Evolutionary conservation across 2,888 invertebrate species (phyloP).

Genomic region (Agriotes lineatus): DNA sequence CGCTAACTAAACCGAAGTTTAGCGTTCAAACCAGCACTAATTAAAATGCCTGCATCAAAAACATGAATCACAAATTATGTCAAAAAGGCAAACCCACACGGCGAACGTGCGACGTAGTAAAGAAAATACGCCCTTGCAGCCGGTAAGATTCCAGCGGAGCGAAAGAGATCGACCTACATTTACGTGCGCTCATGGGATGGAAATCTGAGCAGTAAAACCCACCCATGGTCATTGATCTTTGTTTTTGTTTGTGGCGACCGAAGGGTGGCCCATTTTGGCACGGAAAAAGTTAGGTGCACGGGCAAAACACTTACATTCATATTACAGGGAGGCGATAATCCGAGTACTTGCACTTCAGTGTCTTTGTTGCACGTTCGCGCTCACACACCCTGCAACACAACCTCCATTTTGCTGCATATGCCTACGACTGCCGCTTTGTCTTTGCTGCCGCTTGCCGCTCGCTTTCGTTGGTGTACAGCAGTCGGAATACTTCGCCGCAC

Average conservation of each 20-base stretch:
- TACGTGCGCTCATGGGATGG: constrained; percentile 26
- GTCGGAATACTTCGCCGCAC: constrained; percentile 7
- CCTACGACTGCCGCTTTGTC: constrained; percentile 18
- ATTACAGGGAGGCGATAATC: constrained; percentile 42
- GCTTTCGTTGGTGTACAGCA: background rate
- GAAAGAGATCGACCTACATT: constrained; percentile 26
- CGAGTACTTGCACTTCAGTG: constrained; percentile 31
- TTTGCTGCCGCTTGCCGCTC: constrained; percentile 23
- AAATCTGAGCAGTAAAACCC: constrained; percentile 57
- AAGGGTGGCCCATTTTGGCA: background rate
- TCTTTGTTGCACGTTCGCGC: constrained; percentile 49
- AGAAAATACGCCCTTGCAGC: constrained; percentile 31
- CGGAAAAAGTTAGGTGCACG: background rate
- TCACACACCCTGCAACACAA: constrained; percentile 55
- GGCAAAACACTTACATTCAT: constrained; percentile 55
- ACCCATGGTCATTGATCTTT: constrained; percentile 67
- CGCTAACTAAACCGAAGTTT: background rate
- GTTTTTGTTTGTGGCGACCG: constrained; percentile 8
- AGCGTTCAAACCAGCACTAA: constrained; percentile 25
- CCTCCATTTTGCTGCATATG: constrained; percentile 47
- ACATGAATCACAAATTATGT: constrained; percentile 48
- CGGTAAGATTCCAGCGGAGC: constrained; percentile 8
- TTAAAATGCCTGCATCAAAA: constrained; percentile 39
- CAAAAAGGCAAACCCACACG: constrained; percentile 49
- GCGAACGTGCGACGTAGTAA: constrained; percentile 25